Evolutionary conservation across 2,888 invertebrate genomes (phyloP).

Genomic region (Adelognathus sp.): DNA sequence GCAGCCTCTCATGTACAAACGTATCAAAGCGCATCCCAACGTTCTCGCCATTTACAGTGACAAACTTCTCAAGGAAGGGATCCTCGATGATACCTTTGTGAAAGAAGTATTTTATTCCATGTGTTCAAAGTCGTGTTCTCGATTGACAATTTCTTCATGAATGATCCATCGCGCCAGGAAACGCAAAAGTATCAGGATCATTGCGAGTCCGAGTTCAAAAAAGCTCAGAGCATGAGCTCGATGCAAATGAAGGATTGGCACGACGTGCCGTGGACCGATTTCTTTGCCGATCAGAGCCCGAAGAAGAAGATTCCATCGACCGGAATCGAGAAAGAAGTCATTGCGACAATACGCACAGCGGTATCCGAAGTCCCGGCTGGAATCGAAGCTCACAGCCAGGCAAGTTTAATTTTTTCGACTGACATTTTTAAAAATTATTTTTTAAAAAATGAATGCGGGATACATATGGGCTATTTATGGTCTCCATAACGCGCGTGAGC

Average conservation of each 20-base stretch:
- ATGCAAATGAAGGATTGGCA: slow-evolving; percentile 89
- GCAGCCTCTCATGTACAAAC: slow-evolving; percentile 96
- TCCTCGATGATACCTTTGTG: slow-evolving; percentile 87
- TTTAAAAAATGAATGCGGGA: no score
- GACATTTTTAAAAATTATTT: not conserved
- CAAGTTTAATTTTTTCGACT: slow-evolving; percentile 48
- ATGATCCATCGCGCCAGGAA: slow-evolving; percentile 60
- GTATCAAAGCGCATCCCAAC: slow-evolving; percentile 85
- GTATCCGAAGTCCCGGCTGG: slow-evolving; percentile 86
- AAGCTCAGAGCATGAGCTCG: slow-evolving; percentile 86
- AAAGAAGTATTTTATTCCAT: slow-evolving; percentile 79
- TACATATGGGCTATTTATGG: no score
- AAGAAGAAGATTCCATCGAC: slow-evolving; percentile 84
- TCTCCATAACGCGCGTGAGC: no score
- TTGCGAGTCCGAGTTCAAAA: slow-evolving; percentile 85
- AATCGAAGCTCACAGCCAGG: slow-evolving; percentile 86
- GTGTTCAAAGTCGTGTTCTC: not conserved
- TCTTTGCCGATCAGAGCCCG: slow-evolving; percentile 84
- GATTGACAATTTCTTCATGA: not conserved
- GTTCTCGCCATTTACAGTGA: slow-evolving; percentile 89
- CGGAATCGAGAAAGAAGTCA: slow-evolving; percentile 85
- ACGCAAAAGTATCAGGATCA: slow-evolving; percentile 64
- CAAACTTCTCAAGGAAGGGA: slow-evolving; percentile 87
- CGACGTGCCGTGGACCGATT: slow-evolving; percentile 84
- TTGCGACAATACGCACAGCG: slow-evolving; percentile 86